Conservation (phyloP, 2,888 invertebrate genomes). For the Yponomeuta plumbellus region DNA sequence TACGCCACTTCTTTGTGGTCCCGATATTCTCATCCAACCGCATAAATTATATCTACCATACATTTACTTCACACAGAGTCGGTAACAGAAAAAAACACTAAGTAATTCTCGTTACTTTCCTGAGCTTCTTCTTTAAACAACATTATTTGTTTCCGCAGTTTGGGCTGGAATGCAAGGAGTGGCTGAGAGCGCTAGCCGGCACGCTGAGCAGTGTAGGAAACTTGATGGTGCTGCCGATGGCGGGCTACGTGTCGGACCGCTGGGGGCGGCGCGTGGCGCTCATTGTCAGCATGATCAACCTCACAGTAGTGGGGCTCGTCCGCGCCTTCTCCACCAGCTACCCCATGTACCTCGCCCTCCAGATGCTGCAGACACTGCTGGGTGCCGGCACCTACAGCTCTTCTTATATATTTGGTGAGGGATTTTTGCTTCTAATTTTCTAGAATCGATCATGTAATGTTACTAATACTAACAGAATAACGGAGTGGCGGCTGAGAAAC, state of each 20-base stretch:
- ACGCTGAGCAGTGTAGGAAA: conserved; percentile 83
- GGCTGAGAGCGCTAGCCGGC: conserved; percentile 83
- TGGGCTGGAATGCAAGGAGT: conserved; percentile 79
- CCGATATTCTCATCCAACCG: too few relatives aligned
- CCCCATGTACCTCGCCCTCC: conserved; percentile 68
- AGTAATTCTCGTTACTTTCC: not conserved
- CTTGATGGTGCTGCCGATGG: conserved; percentile 80
- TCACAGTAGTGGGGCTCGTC: conserved; percentile 65
- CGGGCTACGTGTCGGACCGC: conserved; percentile 82
- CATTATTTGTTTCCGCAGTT: conserved; percentile 65
- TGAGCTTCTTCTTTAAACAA: not conserved
- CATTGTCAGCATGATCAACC: conserved; percentile 58
- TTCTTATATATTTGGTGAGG: conserved; percentile 58
- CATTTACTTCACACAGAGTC: too few relatives aligned
- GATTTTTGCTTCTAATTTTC: conserved; percentile 13
- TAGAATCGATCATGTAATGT: too few relatives aligned
- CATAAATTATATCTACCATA: too few relatives aligned
- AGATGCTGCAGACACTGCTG: conserved; percentile 71
- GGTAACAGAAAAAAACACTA: too few relatives aligned
- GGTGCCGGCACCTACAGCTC: conserved; percentile 74
- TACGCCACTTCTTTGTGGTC: too few relatives aligned
- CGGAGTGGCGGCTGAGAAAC: too few relatives aligned
- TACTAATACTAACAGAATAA: too few relatives aligned
- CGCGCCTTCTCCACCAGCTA: conserved; percentile 75
- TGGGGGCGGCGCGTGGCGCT: conserved; percentile 72